phyloP scores from a whole-genome alignment of 1,140 invertebrate genomes.

The Zaprionus gabonicus region DNA sequence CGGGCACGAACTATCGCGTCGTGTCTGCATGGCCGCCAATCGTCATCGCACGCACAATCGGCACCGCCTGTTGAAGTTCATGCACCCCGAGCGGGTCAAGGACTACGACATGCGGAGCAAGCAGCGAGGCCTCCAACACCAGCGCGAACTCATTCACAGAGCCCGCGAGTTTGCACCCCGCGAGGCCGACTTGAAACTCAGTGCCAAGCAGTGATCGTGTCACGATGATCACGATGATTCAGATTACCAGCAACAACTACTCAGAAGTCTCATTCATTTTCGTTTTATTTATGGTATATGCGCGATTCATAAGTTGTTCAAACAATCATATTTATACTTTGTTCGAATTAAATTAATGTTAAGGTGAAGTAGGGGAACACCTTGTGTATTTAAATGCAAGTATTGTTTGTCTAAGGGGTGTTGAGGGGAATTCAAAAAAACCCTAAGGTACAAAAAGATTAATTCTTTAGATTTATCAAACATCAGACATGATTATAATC shows the following conservation, averaged over 20 bases:
- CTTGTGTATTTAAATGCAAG: no score
- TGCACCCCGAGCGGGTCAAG: constrained; percentile 36
- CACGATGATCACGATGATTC: neutral
- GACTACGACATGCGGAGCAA: constrained; percentile 34
- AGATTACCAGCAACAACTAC: neutral
- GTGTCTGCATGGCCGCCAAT: constrained; percentile 31
- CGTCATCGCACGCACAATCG: constrained; percentile 1
- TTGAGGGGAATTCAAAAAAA: no score
- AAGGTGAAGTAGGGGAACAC: neutral
- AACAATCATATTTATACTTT: neutral
- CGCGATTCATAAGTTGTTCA: neutral
- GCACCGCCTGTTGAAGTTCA: constrained; percentile 18
- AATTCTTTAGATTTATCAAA: no score
- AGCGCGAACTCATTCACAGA: constrained; percentile 6
- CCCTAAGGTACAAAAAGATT: no score
- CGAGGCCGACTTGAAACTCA: constrained; percentile 5
- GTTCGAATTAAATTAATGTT: neutral
- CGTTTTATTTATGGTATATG: neutral
- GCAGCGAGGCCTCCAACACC: neutral
- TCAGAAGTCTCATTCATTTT: neutral
- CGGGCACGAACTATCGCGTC: constrained; percentile 43
- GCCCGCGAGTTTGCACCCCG: constrained; percentile 2
- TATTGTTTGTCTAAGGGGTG: no score
- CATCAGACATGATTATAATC: no score
- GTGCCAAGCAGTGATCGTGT: constrained; percentile 3